Conservation (phyloP, 2,113 vertebrate genomes). For the Cebidichthys violaceus region DNA sequence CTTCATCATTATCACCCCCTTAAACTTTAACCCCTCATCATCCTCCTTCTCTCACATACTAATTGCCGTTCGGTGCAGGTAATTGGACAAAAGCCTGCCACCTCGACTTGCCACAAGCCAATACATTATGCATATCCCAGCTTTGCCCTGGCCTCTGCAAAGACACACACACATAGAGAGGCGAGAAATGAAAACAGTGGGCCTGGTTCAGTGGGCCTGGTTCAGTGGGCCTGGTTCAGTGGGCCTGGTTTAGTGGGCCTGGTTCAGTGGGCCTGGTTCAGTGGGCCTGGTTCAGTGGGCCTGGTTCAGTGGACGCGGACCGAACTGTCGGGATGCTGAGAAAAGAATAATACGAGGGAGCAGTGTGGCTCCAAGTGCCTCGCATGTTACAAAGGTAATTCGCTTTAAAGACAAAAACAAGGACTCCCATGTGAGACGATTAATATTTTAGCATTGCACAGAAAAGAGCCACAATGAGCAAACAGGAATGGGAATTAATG, state of each 20-base stretch:
- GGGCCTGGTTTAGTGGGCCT: too few relatives aligned
- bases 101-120: conserved; percentile 66
- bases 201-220: conserved; percentile 21
- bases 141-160: conserved; percentile 44
- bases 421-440: conserved; percentile 40
- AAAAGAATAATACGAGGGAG: not conserved
- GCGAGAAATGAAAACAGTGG: conserved; percentile 19
- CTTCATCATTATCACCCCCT: conserved; percentile 84
- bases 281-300: not conserved
- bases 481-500: conserved; percentile 49
- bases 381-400: conserved; percentile 15
- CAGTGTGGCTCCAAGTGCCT: not conserved
- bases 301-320: conserved; percentile 9
- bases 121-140: conserved; percentile 74
- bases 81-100: conserved; percentile 76
- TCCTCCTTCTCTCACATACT: conserved; percentile 77
- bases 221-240: conserved; percentile 9
- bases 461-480: conserved; percentile 47
- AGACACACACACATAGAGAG: conserved; percentile 19
- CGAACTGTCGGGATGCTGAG: not conserved
- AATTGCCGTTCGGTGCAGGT: conserved; percentile 77
- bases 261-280: conserved; percentile 8
- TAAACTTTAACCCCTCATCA: conserved; percentile 83
- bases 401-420: conserved; percentile 47
- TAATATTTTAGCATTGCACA: conserved; percentile 47